phyloP scores from a whole-genome alignment of 2,888 invertebrate genomes.

The Xestia sexstrigata region DNA sequence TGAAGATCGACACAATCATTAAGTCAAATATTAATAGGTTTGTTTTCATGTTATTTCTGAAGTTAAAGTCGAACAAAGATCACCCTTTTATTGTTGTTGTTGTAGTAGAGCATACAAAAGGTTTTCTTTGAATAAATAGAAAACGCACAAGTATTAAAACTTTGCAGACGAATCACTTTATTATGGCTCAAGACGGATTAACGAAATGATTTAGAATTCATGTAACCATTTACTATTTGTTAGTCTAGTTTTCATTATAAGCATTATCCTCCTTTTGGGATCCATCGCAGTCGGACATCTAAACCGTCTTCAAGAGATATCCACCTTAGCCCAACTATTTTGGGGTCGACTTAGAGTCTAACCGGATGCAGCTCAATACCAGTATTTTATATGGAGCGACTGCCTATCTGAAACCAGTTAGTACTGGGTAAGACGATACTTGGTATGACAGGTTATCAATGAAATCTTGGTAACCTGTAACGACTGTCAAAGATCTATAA shows the following conservation, averaged over 20 bases:
- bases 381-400: too few species aligned
- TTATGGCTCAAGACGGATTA: slow-evolving; percentile 1
- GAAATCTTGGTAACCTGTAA: background rate
- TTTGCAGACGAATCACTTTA: slow-evolving; percentile 33
- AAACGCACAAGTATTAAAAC: slow-evolving; percentile 25
- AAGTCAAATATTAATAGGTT: background rate
- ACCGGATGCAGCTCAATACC: too few species aligned
- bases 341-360: background rate
- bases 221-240: background rate
- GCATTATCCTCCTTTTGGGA: background rate
- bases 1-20: background rate
- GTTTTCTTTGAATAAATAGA: slow-evolving; percentile 38
- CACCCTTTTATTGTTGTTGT: slow-evolving; percentile 7
- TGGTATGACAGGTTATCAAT: background rate
- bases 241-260: background rate
- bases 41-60: background rate
- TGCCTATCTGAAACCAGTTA: too few species aligned
- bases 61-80: slow-evolving; percentile 27
- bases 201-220: slow-evolving; percentile 9
- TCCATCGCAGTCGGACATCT: background rate
- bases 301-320: too few species aligned
- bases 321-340: background rate
- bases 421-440: background rate
- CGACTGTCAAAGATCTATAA: background rate
- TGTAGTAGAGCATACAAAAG: slow-evolving; percentile 11